Evolutionary conservation across 2,113 vertebrate genomes (phyloP), one percentile per base, ranked within the genome.

Genomic region (Macroglossus sobrinus): DNA sequence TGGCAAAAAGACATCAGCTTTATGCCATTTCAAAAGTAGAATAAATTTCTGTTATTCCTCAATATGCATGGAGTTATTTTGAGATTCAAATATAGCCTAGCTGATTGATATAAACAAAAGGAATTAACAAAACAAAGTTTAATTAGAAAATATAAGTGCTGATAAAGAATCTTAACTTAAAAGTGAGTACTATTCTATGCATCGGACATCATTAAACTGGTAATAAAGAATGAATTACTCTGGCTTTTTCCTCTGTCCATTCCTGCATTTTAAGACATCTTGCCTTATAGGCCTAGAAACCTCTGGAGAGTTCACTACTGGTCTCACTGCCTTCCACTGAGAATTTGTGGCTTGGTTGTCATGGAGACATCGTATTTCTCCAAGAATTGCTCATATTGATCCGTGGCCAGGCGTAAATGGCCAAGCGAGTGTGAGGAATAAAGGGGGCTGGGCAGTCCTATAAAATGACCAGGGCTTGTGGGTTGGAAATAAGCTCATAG

Each of bases 381-480:
- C 98, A 98, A 99, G 99, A 99, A 99, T 99, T 99, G 99, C 99
- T 99, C 98, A 99, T 99, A 99, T 99, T 99, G 99, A 99, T 99
- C 99, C 95, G 98, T 98, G 98, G 99, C 99, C 98, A 99, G 99
- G 99, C 99, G 99, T 99, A 99, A 99, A 99, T 99, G 99, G 99
- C 99, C 99, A 98, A 98, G 99, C 98, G 98, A 99, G 98, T 99
- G 99, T 99, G 99, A 99, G 99, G 99, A 91, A 59, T 98, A 98
- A 98, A 98, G 98, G 98, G 98, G 98, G 98, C 97, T 98, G 98
- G 98, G 98, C 98, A 98, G 97, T 92, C 97, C 98, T 98, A 96
- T 97, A 98, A 99, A 98, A 98, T 98, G 98, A 98, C 98, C 98
- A 98, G 98, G 98, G 98, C 98, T 99, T 98, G 98, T 95, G 97